A percentile compares a stretch with the other conserved stretches of the same genome.
Evolutionary conservation across 2,113 vertebrate genomes (phyloP).

Genomic region (Cyprinodon variegatus): DNA sequence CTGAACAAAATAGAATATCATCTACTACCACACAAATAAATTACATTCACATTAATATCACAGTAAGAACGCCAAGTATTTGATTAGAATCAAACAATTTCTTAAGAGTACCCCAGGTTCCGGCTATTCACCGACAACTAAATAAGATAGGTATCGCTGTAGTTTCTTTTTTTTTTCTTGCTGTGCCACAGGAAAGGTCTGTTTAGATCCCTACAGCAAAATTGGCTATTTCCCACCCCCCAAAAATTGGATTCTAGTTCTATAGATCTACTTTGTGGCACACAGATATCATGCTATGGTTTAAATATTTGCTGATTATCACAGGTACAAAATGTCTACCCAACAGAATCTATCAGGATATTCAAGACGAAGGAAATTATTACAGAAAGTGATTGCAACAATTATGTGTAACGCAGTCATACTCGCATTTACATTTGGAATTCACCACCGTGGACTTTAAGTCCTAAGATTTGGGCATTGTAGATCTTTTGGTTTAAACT

Average conservation of each 20-base stretch:
- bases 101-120: conserved; percentile 55
- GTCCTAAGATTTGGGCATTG: conserved; percentile 58
- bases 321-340: conserved; percentile 79
- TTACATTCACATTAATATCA: conserved; percentile 78
- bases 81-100: conserved; percentile 59
- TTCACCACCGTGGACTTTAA: conserved; percentile 61
- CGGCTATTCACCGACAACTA: conserved; percentile 53
- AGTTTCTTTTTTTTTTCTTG: conserved; percentile 56
- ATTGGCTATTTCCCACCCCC: conserved; percentile 20
- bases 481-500: conserved; percentile 47
- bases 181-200: conserved; percentile 42
- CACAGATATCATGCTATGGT: conserved; percentile 79
- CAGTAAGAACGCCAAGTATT: conserved; percentile 65
- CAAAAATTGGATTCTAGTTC: conserved; percentile 48
- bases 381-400: conserved; percentile 70
- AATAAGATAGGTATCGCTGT: conserved; percentile 52
- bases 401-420: conserved; percentile 72
- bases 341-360: conserved; percentile 67
- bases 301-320: conserved; percentile 77
- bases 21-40: conserved; percentile 76
- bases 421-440: conserved; percentile 78
- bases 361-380: conserved; percentile 64
- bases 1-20: conserved; percentile 68
- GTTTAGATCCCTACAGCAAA: conserved; percentile 38
- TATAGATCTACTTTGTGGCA: conserved; percentile 62